Evolutionary conservation across 2,797 vertebrate genomes (phyloP).

Genomic region (Phrynocephalus guinanensis): DNA sequence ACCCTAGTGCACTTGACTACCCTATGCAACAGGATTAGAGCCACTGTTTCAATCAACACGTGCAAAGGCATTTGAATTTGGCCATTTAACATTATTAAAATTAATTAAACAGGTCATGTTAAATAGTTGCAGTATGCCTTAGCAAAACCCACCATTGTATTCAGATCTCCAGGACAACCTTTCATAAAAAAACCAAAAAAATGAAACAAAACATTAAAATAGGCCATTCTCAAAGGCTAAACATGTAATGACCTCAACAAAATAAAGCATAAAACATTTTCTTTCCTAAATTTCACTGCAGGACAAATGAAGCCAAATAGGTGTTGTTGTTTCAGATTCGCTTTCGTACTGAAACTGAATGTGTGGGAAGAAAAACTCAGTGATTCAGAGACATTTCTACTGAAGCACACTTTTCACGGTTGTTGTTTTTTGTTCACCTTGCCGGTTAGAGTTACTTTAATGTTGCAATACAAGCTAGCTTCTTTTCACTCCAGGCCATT

Average conservation of each 20-base stretch:
- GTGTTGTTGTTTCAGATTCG: too few species aligned
- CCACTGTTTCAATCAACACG: too few species aligned
- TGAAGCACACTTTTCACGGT: background rate
- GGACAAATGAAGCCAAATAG: background rate
- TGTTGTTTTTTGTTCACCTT: background rate
- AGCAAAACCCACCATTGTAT: too few species aligned
- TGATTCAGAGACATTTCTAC: constrained; percentile 14
- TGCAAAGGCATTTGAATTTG: too few species aligned
- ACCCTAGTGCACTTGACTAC: too few species aligned
- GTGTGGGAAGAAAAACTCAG: background rate
- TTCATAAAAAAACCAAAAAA: too few species aligned
- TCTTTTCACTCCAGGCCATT: background rate
- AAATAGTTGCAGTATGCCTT: too few species aligned
- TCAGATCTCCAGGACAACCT: background rate
- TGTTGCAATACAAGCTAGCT: background rate
- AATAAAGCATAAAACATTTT: background rate
- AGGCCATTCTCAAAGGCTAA: background rate
- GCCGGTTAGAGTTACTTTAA: background rate
- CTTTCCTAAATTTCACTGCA: background rate
- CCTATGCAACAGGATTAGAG: too few species aligned
- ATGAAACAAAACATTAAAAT: background rate
- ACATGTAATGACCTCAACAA: background rate
- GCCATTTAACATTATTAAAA: too few species aligned
- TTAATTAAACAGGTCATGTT: background rate
- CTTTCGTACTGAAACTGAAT: background rate